A percentile compares a stretch with the other conserved stretches of the same genome.
phyloP scores from a whole-genome alignment of 2,113 vertebrate genomes.

The Istiophorus platypterus region DNA sequence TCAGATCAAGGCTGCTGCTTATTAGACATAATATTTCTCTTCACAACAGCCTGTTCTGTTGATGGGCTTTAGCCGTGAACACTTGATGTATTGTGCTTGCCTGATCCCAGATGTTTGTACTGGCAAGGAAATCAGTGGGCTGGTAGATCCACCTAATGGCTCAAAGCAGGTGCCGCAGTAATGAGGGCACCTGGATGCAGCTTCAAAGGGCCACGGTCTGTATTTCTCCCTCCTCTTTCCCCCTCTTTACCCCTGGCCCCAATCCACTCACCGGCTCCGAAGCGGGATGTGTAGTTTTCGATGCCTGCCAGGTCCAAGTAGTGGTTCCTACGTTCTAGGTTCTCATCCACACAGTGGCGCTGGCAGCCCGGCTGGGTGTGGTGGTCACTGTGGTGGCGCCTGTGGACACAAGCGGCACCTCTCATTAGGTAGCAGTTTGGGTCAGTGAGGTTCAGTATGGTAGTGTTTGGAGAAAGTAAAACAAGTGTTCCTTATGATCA shows the following conservation, averaged over 20 bases:
- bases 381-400: constrained; percentile 93
- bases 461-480: constrained; percentile 65
- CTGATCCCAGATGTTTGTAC: constrained; percentile 74
- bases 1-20: constrained; percentile 68
- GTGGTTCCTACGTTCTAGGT: constrained; percentile 99
- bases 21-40: constrained; percentile 64
- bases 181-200: constrained; percentile 70
- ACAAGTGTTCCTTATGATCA: constrained; percentile 66
- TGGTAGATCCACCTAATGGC: constrained; percentile 64
- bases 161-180: constrained; percentile 77
- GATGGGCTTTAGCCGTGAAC: constrained; percentile 66
- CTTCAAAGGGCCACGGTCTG: constrained; percentile 68
- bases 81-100: constrained; percentile 74
- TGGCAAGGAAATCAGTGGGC: constrained; percentile 60
- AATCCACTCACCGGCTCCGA: constrained; percentile 90
- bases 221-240: constrained; percentile 33
- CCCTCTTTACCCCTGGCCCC: constrained; percentile 33
- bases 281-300: constrained; percentile 98
- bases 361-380: constrained; percentile 91
- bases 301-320: constrained; percentile 99
- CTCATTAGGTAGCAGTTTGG: constrained; percentile 72
- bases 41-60: constrained; percentile 50
- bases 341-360: constrained; percentile 96
- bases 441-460: constrained; percentile 51
- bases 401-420: constrained; percentile 80